phyloP scores from a whole-genome alignment of 2,113 vertebrate species.

The Pseudopipra pipra region DNA sequence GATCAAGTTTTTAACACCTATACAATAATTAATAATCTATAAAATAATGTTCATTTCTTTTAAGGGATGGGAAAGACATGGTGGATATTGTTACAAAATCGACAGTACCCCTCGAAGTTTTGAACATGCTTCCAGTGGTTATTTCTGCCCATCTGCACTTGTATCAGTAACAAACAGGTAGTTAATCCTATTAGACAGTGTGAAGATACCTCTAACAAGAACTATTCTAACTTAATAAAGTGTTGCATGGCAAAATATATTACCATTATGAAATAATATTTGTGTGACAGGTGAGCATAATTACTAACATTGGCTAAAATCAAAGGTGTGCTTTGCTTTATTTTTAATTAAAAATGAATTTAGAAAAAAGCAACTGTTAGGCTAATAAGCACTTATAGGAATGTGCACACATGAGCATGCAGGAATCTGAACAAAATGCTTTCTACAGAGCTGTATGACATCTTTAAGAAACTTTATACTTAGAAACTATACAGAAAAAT shows the following conservation, averaged over 20 bases:
- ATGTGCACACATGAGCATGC: not conserved
- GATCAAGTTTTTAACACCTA: not conserved
- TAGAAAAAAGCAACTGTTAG: not conserved
- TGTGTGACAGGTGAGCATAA: not conserved
- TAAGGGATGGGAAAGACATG: slow-evolving; percentile 90
- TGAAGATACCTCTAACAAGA: slow-evolving; percentile 40
- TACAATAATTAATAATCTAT: slow-evolving; percentile 17
- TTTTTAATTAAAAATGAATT: slow-evolving; percentile 27
- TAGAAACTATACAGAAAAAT: not conserved
- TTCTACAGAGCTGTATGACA: not conserved
- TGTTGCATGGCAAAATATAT: slow-evolving; percentile 14
- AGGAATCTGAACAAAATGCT: not conserved
- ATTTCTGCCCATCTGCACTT: slow-evolving; percentile 87
- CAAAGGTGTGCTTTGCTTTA: not conserved
- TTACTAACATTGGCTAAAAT: slow-evolving; percentile 46
- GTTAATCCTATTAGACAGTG: slow-evolving; percentile 28
- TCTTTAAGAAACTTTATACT: not conserved
- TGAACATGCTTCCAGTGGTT: slow-evolving; percentile 81
- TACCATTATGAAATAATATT: not conserved
- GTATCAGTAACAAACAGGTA: slow-evolving; percentile 90
- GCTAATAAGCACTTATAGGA: not conserved
- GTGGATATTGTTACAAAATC: slow-evolving; percentile 87
- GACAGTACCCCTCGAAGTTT: slow-evolving; percentile 82
- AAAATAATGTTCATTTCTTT: slow-evolving; percentile 60
- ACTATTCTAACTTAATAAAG: slow-evolving; percentile 25